Evolutionary conservation across 2,113 vertebrate species (phyloP).

Genomic region (Oryzias javanicus): DNA sequence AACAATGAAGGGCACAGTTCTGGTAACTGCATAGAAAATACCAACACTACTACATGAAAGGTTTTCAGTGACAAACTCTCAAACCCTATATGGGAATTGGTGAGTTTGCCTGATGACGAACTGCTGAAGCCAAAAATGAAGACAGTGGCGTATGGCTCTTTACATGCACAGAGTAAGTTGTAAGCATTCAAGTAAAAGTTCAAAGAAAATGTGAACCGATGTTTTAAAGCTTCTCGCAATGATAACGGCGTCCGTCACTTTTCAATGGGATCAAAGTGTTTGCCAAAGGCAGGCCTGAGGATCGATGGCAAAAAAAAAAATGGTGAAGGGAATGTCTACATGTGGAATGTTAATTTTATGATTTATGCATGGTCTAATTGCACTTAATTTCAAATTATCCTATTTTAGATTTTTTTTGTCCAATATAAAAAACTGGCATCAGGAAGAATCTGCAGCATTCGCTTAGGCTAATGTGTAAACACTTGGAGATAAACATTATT

Average conservation of each 20-base stretch:
- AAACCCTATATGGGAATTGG: too few species aligned
- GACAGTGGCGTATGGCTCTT: not conserved
- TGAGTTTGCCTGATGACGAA: too few species aligned
- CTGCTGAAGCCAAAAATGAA: not conserved
- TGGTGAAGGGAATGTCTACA: slow-evolving; percentile 69
- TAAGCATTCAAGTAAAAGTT: not conserved
- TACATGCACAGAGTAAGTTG: not conserved
- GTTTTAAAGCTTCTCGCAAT: slow-evolving; percentile 19
- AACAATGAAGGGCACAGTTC: slow-evolving; percentile 51
- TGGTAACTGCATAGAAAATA: slow-evolving; percentile 76
- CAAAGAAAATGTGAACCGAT: slow-evolving; percentile 4
- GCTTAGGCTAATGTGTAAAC: slow-evolving; percentile 79
- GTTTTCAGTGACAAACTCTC: slow-evolving; percentile 19
- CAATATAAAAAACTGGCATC: slow-evolving; percentile 39
- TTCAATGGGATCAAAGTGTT: slow-evolving; percentile 3
- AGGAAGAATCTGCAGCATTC: slow-evolving; percentile 77
- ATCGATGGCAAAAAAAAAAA: not conserved
- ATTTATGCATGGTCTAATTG: slow-evolving; percentile 74
- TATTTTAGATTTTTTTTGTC: slow-evolving; percentile 32
- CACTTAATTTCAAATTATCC: slow-evolving; percentile 72
- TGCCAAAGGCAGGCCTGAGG: slow-evolving; percentile 11
- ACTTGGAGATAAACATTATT: slow-evolving; percentile 65
- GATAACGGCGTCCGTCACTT: not conserved
- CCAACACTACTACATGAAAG: slow-evolving; percentile 49
- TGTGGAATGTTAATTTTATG: slow-evolving; percentile 66